Conservation (phyloP, 2,797 vertebrate genomes). For the Amblyraja radiata region DNA sequence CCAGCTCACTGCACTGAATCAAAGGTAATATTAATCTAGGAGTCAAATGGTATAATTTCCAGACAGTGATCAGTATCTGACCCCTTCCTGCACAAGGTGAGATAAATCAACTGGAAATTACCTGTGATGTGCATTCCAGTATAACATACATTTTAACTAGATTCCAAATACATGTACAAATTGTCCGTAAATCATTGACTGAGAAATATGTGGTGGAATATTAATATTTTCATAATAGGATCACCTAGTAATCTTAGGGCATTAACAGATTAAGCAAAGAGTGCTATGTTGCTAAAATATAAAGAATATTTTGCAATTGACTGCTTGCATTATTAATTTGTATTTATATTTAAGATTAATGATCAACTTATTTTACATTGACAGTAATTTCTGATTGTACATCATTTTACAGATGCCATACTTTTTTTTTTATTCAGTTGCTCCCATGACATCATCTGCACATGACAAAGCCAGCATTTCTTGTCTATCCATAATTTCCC, state of each 20-base stretch:
- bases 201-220: background rate
- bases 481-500: too few relatives aligned
- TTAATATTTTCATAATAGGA: background rate
- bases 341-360: background rate
- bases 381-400: background rate
- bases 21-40: slow-evolving; percentile 28
- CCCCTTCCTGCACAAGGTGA: slow-evolving; percentile 13
- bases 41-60: slow-evolving; percentile 24
- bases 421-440: background rate
- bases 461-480: too few relatives aligned
- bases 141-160: slow-evolving; percentile 22
- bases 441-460: too few relatives aligned
- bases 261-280: background rate
- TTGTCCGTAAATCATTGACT: background rate
- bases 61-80: slow-evolving; percentile 29
- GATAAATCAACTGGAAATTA: slow-evolving; percentile 29
- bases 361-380: background rate
- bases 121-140: background rate
- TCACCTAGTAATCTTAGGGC: background rate
- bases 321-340: background rate
- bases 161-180: slow-evolving; percentile 16
- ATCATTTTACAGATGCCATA: background rate
- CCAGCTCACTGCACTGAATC: slow-evolving; percentile 32
- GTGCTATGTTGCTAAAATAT: background rate
- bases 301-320: background rate